phyloP scores from a whole-genome alignment of 2,888 invertebrate genomes.

The Aleiodes leptofemur region DNA sequence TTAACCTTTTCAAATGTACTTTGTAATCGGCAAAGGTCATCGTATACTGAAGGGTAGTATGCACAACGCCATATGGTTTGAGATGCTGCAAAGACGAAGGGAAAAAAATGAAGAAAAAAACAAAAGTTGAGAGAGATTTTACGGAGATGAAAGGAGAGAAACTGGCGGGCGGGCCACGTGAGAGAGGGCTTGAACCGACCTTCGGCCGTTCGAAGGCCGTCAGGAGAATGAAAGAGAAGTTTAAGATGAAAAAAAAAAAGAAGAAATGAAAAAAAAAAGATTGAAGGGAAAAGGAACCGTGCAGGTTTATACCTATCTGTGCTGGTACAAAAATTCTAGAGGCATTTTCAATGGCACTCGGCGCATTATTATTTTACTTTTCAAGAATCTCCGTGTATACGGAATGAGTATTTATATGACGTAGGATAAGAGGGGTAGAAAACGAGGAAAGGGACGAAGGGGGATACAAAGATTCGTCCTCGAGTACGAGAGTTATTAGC shows the following conservation, averaged over 20 bases:
- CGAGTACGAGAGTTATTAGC: slow-evolving; percentile 18
- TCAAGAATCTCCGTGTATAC: slow-evolving; percentile 9
- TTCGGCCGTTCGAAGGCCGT: slow-evolving; percentile 29
- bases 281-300: slow-evolving; percentile 12
- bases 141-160: slow-evolving; percentile 8
- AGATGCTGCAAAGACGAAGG: not conserved
- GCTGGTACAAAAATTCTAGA: slow-evolving; percentile 26
- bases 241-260: not conserved
- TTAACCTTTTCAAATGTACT: slow-evolving; percentile 17
- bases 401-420: no score
- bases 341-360: not conserved
- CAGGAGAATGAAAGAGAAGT: slow-evolving; percentile 1
- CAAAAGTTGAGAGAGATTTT: slow-evolving; percentile 4
- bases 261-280: slow-evolving; percentile 8
- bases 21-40: slow-evolving; percentile 31
- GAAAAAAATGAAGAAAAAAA: not conserved
- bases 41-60: slow-evolving; percentile 18
- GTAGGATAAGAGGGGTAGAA: no score
- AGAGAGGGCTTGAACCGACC: slow-evolving; percentile 29
- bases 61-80: slow-evolving; percentile 19
- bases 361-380: slow-evolving; percentile 28
- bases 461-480: slow-evolving; percentile 2
- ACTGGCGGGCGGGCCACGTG: slow-evolving; percentile 27
- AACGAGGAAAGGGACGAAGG: no score
- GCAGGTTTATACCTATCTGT: not conserved